Evolutionary conservation across 1,140 invertebrate species (phyloP).

Genomic region (Chelonus insularis): DNA sequence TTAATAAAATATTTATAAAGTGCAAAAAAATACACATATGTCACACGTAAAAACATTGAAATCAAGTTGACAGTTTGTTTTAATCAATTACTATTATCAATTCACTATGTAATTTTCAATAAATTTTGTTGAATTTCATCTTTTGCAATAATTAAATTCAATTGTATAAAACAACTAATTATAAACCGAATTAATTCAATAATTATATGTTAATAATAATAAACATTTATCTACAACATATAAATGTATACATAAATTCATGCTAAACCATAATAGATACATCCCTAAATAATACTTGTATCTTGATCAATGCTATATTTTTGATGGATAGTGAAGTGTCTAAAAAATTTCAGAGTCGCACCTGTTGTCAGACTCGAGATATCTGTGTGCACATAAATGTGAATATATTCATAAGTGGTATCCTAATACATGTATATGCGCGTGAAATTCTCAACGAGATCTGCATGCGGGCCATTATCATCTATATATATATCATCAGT

Average conservation of each 20-base stretch:
- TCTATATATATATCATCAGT: slow-evolving; percentile 46
- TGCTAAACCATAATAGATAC: background rate
- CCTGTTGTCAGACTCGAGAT: slow-evolving; percentile 42
- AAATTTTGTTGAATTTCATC: too few species aligned
- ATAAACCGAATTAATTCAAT: too few species aligned
- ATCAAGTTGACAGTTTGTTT: too few species aligned
- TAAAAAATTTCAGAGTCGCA: slow-evolving; percentile 29
- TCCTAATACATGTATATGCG: slow-evolving; percentile 19
- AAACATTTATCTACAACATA: too few species aligned
- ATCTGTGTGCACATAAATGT: background rate
- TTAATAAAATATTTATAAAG: too few species aligned
- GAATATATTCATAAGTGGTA: background rate
- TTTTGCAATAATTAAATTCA: too few species aligned
- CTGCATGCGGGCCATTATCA: slow-evolving; percentile 32
- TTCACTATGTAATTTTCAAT: too few species aligned
- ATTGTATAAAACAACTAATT: too few species aligned
- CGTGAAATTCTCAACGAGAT: slow-evolving; percentile 39
- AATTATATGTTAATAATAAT: too few species aligned
- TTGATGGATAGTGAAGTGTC: slow-evolving; percentile 17
- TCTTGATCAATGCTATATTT: background rate
- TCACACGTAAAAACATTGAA: too few species aligned
- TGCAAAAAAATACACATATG: too few species aligned
- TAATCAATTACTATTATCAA: too few species aligned
- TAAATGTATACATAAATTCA: background rate
- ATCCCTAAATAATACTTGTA: background rate